Percentiles rank a stretch among this genome's conserved stretches.
These are phyloP conservation scores for Callorhinus ursinus DNA, from an alignment of 2,113 vertebrate genomes.

Conservation along the genomic window DNA sequence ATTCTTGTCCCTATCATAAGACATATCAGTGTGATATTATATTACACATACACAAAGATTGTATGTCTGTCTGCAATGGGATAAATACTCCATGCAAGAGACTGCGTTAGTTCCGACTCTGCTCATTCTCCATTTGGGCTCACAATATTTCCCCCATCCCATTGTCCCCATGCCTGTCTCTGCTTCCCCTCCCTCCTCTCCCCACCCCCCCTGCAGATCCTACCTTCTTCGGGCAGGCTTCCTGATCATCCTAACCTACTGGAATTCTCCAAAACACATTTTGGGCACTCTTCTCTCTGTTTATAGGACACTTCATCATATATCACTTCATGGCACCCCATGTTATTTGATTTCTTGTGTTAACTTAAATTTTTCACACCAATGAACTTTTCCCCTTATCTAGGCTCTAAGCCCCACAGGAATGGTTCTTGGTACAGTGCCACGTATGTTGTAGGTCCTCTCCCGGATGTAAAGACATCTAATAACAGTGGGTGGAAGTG, in stretches of 20 bases:
- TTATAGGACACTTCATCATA: not conserved
- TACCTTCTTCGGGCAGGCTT: not conserved
- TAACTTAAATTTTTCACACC: not conserved
- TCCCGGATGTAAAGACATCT: not conserved
- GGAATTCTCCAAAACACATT: not conserved
- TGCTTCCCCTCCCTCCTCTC: not conserved
- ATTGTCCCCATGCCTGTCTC: rapidly evolving
- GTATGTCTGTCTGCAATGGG: not conserved
- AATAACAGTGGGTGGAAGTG: no score
- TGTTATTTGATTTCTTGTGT: not conserved
- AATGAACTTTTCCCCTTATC: not conserved
- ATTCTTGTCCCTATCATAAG: slow-evolving; percentile 34
- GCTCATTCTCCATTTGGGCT: not conserved
- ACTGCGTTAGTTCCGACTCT: not conserved
- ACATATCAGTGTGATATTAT: not conserved
- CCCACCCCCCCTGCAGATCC: not conserved
- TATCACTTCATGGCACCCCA: not conserved
- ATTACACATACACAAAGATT: not conserved
- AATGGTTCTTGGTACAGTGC: rapidly evolving
- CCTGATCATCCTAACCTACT: not conserved
- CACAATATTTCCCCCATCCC: no score
- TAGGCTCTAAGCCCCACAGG: not conserved
- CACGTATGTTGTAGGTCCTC: rapidly evolving
- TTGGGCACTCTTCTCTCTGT: not conserved
- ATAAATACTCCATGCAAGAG: not conserved